phyloP scores from a whole-genome alignment of 2,113 vertebrate species.

The Loxodonta africana region DNA sequence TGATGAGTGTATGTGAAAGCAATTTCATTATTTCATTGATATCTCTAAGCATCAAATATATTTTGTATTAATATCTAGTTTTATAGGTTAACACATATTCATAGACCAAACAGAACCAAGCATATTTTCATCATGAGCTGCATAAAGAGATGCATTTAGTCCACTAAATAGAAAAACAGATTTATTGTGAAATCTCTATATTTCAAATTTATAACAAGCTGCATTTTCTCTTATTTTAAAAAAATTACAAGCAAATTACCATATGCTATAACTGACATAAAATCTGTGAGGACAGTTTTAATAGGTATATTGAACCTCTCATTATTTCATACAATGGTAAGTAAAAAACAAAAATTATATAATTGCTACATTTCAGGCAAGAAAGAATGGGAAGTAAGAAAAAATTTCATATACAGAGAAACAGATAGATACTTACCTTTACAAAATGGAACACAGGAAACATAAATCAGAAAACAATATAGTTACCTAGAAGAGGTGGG shows the following conservation, averaged over 20 bases:
- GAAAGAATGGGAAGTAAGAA: background rate
- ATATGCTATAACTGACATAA: background rate
- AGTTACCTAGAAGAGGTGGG: too few species aligned
- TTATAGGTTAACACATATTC: background rate
- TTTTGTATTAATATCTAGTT: background rate
- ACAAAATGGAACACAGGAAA: background rate
- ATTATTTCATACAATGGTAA: background rate
- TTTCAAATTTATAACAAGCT: background rate
- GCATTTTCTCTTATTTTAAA: background rate
- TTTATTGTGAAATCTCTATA: background rate
- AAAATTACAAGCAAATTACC: background rate
- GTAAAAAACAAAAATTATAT: too few species aligned
- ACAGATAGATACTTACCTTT: background rate
- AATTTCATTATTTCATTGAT: constrained; percentile 5
- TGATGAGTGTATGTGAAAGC: background rate
- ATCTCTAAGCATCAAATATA: background rate
- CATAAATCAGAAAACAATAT: background rate
- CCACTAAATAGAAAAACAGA: background rate
- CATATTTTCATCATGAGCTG: background rate
- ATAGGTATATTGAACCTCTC: background rate
- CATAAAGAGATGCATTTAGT: background rate
- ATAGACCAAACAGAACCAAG: background rate
- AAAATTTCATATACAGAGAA: background rate
- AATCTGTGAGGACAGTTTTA: background rate
- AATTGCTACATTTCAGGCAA: background rate